Percentiles rank a stretch among this genome's conserved stretches.
phyloP scores from a whole-genome alignment of 2,888 invertebrate genomes.

The Stenchaetothrips biformis region DNA sequence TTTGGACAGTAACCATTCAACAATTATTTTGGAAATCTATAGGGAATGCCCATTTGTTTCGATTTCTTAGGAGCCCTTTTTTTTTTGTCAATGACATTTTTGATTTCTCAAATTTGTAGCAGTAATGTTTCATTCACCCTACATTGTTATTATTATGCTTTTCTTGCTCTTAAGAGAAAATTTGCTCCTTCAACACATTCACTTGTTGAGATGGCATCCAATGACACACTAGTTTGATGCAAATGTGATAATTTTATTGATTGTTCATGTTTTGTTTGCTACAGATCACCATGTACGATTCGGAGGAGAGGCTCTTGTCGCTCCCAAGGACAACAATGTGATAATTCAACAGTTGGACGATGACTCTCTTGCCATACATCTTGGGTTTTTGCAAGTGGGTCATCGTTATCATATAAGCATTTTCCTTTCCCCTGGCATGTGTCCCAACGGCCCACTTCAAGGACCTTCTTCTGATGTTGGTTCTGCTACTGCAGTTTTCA shows the following conservation, averaged over 20 bases:
- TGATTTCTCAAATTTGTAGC: too few relatives aligned
- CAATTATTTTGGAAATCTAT: too few relatives aligned
- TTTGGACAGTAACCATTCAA: too few relatives aligned
- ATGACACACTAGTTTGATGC: background rate
- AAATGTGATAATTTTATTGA: background rate
- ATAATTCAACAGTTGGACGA: background rate
- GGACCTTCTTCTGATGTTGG: slow-evolving; percentile 44
- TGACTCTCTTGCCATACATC: slow-evolving; percentile 41
- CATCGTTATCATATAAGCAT: slow-evolving; percentile 47
- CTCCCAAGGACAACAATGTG: slow-evolving; percentile 2
- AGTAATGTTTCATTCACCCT: too few relatives aligned
- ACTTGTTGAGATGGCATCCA: too few relatives aligned
- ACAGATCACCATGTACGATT: background rate
- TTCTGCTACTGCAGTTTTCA: slow-evolving; percentile 40
- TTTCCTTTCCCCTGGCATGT: slow-evolving; percentile 35
- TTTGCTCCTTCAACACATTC: too few relatives aligned
- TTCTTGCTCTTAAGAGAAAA: too few relatives aligned
- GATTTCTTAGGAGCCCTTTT: too few relatives aligned
- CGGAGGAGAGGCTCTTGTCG: background rate
- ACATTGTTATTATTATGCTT: too few relatives aligned
- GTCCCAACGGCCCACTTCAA: slow-evolving; percentile 41
- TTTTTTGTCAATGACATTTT: too few relatives aligned
- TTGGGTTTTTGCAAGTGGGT: slow-evolving; percentile 48
- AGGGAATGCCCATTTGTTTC: too few relatives aligned
- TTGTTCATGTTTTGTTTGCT: background rate